Base-by-base conservation (phyloP, 2,797 vertebrate species). In the Myotis findleyi region DNA sequence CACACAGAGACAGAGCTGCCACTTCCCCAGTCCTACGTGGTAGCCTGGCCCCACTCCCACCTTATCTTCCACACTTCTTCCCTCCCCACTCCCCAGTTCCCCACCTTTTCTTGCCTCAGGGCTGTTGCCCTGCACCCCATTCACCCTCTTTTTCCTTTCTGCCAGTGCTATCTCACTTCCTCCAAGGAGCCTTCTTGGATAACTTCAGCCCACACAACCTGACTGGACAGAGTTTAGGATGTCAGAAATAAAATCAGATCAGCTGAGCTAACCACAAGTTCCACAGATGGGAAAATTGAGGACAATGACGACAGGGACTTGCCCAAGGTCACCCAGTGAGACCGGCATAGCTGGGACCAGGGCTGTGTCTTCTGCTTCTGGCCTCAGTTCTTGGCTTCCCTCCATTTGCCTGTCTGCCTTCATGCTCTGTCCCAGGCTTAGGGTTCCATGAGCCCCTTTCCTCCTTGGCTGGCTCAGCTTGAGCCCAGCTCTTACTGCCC, bases 261-360 rank as follows among this genome's bases (percentile, higher is more conserved):
- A 85, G 10, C 72, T 87, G 23, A 25, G 18, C 25, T 68, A 89
- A 69, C 49, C 76, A 83, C 82, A 57, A 27, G 12, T 36, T 30
- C 73, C 55, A 71, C 72, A 55, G 30, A 75, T 87, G 44, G 62
- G n/a, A 44, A 94, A 80, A 93, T 49, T 68, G 87, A 89, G 80
- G 44, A 59, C 17, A 64, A 62, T 38, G 25, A 68, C 38, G 30
- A 30, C 51, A 76, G 53, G 25, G 86, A 69, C 21, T 53, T 23
- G 59, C 47, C 64, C 57, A 51, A n/a, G 81, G 38, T 86, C 82
- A 92, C 25, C 14, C 49, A 21, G 16, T 13, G n/a, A 88, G 62
- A n/a, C 18, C 16, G 59, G 38, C 59, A 47, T 72, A 85, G 38
- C n/a, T n/a, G 21, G 66, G 59, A 47, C 49, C 49, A 6, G 27